phyloP scores from a whole-genome alignment of 2,888 invertebrate species.

The Megastigmus dorsalis region DNA sequence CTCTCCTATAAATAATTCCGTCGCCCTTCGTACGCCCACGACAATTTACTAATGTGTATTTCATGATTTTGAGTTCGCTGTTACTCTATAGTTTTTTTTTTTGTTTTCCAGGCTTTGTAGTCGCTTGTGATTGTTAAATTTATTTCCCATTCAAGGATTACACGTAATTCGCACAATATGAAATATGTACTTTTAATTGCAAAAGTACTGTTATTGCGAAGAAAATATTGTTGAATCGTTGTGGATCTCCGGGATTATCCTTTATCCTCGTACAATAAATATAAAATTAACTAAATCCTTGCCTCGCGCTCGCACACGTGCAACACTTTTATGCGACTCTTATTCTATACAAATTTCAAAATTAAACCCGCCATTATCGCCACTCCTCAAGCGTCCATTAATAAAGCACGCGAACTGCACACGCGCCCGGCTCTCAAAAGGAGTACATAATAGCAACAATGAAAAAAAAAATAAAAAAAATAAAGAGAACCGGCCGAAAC shows the following conservation, averaged over 20 bases:
- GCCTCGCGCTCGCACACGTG: background rate
- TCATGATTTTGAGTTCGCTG: background rate
- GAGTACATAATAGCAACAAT: no score
- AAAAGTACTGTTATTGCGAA: no score
- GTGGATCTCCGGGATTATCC: no score
- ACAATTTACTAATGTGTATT: background rate
- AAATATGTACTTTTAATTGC: no score
- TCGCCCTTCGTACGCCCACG: background rate
- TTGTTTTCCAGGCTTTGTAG: background rate
- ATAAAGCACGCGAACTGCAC: background rate
- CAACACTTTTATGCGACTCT: no score
- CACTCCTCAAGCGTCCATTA: conserved; percentile 10
- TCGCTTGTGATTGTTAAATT: background rate
- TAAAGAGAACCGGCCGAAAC: background rate
- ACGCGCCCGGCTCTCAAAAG: background rate
- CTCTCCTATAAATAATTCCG: conserved; percentile 31
- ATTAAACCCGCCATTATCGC: no score
- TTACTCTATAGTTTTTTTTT: background rate
- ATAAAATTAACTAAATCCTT: background rate
- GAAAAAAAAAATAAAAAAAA: background rate
- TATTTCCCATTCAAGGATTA: background rate
- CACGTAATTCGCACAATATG: no score
- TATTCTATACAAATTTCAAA: no score
- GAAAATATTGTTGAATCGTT: no score
- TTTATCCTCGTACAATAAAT: background rate